Evolutionary conservation across 2,888 invertebrate species (phyloP).

Genomic region (Hydrotaea cyrtoneurina): DNA sequence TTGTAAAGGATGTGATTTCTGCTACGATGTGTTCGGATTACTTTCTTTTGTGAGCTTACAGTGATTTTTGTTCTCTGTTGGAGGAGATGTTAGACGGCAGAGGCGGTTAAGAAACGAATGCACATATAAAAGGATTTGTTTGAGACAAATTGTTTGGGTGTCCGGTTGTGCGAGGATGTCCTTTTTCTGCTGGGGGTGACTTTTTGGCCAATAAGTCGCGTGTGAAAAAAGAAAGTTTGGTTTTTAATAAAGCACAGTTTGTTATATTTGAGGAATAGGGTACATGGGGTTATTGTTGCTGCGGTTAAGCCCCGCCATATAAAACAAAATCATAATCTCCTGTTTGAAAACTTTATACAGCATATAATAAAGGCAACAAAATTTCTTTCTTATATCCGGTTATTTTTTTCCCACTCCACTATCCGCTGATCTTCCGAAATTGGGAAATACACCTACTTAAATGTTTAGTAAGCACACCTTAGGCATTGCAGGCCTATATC

Average conservation of each 20-base stretch:
- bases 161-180: conserved; percentile 3
- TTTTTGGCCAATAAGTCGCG: background rate
- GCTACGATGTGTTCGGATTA: conserved; percentile 50
- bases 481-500: too few relatives aligned
- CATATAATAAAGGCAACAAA: too few relatives aligned
- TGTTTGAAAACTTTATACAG: too few relatives aligned
- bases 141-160: conserved; percentile 36
- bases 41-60: conserved; percentile 37
- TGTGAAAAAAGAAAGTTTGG: background rate
- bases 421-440: too few relatives aligned
- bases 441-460: too few relatives aligned
- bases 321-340: too few relatives aligned
- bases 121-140: conserved; percentile 34
- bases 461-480: too few relatives aligned
- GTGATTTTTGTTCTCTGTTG: conserved; percentile 14
- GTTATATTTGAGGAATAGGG: background rate
- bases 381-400: too few relatives aligned
- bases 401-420: too few relatives aligned
- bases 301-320: too few relatives aligned
- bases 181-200: background rate
- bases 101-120: background rate
- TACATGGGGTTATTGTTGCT: too few relatives aligned
- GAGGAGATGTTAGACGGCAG: background rate
- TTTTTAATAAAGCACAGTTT: background rate
- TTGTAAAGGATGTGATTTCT: conserved; percentile 60